Conservation (phyloP, 2,797 vertebrate genomes). For the Molothrus aeneus region DNA sequence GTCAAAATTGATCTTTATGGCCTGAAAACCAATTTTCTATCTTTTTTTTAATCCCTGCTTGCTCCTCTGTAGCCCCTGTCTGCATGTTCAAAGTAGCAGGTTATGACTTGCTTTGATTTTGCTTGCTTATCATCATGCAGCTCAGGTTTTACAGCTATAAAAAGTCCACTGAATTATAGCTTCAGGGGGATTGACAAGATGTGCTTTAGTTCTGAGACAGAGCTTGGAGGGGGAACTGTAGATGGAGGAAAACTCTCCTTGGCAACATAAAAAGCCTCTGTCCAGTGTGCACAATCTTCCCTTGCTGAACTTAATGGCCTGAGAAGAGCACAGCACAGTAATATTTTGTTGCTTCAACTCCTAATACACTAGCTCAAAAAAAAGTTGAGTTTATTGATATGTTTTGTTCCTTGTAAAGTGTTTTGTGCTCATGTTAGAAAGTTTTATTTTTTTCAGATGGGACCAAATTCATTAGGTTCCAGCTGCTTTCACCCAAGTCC, state of each 20-base stretch:
- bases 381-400: background rate
- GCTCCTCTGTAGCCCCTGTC: background rate
- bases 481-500: background rate
- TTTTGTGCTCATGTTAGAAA: background rate
- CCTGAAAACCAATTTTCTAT: background rate
- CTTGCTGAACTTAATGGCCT: background rate
- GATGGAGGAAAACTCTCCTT: background rate
- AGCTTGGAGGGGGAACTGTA: background rate
- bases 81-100: background rate
- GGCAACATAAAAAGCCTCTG: background rate
- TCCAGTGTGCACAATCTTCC: background rate
- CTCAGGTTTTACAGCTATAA: constrained; percentile 39
- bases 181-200: constrained; percentile 36
- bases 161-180: constrained; percentile 3
- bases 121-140: constrained; percentile 30
- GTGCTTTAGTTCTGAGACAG: constrained; percentile 11
- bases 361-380: background rate
- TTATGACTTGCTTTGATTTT: constrained; percentile 24
- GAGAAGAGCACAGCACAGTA: background rate
- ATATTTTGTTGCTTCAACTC: background rate
- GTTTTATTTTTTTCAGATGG: background rate
- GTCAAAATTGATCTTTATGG: background rate
- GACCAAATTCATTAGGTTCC: background rate
- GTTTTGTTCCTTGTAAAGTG: background rate
- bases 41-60: background rate